Conservation (phyloP, 2,888 invertebrate species). For the Rhagophthalmus giganteus region DNA sequence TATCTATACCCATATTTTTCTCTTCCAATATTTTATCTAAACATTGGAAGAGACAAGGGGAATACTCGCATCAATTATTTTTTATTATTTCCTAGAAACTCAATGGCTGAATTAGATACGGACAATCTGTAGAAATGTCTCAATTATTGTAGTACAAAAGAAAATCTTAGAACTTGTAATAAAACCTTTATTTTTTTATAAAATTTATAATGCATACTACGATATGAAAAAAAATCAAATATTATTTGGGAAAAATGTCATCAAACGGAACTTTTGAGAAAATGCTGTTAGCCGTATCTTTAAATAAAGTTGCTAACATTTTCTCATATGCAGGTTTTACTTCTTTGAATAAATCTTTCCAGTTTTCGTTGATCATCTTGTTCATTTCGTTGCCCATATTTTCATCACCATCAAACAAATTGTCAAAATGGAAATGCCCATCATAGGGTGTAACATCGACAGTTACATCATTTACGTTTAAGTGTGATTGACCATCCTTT, state of each 20-base stretch:
- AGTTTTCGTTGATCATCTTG: constrained; percentile 52
- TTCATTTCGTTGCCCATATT: constrained; percentile 46
- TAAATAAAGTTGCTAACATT: constrained; percentile 51
- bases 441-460: constrained; percentile 65
- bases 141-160: too few relatives aligned
- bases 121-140: too few relatives aligned
- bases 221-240: background rate
- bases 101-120: too few relatives aligned
- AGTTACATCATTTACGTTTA: constrained; percentile 65
- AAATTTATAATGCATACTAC: background rate
- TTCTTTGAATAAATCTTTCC: constrained; percentile 47
- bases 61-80: too few relatives aligned
- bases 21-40: too few relatives aligned
- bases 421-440: constrained; percentile 66
- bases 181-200: too few relatives aligned
- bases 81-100: too few relatives aligned
- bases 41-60: too few relatives aligned
- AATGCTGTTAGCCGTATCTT: constrained; percentile 1
- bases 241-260: background rate
- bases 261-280: background rate
- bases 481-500: constrained; percentile 65
- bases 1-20: too few relatives aligned
- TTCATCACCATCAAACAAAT: constrained; percentile 59
- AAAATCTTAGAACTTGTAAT: too few relatives aligned
- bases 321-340: constrained; percentile 67